These are phyloP conservation scores for Chymomyza amoena DNA, from an alignment of 2,888 invertebrate genomes.

Conservation along the genomic window DNA sequence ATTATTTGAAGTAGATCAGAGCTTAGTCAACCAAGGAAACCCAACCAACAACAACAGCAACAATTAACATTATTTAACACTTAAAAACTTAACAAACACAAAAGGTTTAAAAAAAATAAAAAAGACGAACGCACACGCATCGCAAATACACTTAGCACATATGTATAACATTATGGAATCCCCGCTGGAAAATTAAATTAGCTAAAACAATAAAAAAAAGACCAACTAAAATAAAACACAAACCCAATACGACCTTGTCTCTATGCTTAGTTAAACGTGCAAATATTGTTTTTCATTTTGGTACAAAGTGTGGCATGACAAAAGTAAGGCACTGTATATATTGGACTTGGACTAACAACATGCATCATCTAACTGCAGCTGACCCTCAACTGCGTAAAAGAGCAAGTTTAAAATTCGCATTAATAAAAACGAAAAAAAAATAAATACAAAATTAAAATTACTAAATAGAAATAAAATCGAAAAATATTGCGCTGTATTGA, in stretches of 20 bases:
- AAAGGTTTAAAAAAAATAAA: conserved; percentile 6
- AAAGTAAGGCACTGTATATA: background rate
- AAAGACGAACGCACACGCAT: conserved; percentile 8
- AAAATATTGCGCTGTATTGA: background rate
- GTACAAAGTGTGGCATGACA: background rate
- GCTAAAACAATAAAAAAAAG: conserved; percentile 43
- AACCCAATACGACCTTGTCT: conserved; percentile 15
- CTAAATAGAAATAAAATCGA: background rate
- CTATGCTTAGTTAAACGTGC: background rate
- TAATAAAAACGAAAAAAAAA: background rate
- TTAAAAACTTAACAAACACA: conserved; percentile 15
- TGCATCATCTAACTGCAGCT: background rate
- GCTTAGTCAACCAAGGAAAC: conserved; percentile 35
- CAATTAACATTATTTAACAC: conserved; percentile 36
- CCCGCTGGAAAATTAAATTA: conserved; percentile 13
- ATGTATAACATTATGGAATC: background rate
- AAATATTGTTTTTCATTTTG: background rate
- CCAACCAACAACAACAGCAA: conserved; percentile 25
- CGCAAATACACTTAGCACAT: background rate
- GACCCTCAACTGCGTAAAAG: background rate
- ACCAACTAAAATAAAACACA: conserved; percentile 26
- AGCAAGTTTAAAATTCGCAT: conserved; percentile 2
- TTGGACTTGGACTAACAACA: background rate
- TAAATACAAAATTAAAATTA: background rate
- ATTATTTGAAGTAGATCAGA: conserved; percentile 29